These are phyloP conservation scores for Cistogaster globosa DNA, from an alignment of 2,888 invertebrate genomes.

Conservation along the genomic window DNA sequence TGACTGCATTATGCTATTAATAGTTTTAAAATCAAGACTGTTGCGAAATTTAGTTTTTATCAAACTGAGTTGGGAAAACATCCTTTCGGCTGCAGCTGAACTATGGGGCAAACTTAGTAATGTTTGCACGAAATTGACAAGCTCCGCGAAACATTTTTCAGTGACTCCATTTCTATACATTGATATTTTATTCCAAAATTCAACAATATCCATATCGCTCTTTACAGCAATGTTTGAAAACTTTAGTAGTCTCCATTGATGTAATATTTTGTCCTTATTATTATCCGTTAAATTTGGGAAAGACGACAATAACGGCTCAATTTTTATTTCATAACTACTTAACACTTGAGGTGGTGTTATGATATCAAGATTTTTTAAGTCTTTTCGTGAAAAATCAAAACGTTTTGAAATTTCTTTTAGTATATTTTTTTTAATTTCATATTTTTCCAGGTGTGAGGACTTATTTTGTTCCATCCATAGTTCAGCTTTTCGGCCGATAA, in stretches of 20 bases:
- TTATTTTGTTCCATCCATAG: too few species aligned
- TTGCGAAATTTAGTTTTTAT: constrained; percentile 15
- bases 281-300: constrained; percentile 15
- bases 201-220: too few species aligned
- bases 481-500: too few species aligned
- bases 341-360: constrained; percentile 24
- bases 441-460: not conserved
- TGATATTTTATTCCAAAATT: constrained; percentile 26
- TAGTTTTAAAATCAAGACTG: too few species aligned
- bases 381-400: constrained; percentile 42
- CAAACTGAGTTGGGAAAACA: constrained; percentile 5
- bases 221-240: constrained; percentile 6
- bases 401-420: constrained; percentile 20
- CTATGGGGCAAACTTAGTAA: constrained; percentile 17
- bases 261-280: not conserved
- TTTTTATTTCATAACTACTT: constrained; percentile 4
- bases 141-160: constrained; percentile 14
- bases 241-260: constrained; percentile 6
- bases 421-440: constrained; percentile 16
- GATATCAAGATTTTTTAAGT: constrained; percentile 4
- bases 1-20: too few species aligned
- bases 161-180: not conserved
- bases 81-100: too few species aligned
- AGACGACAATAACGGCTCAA: too few species aligned
- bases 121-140: constrained; percentile 4